phyloP scores from a whole-genome alignment of 2,888 invertebrate genomes.

The Melanchra persicariae region DNA sequence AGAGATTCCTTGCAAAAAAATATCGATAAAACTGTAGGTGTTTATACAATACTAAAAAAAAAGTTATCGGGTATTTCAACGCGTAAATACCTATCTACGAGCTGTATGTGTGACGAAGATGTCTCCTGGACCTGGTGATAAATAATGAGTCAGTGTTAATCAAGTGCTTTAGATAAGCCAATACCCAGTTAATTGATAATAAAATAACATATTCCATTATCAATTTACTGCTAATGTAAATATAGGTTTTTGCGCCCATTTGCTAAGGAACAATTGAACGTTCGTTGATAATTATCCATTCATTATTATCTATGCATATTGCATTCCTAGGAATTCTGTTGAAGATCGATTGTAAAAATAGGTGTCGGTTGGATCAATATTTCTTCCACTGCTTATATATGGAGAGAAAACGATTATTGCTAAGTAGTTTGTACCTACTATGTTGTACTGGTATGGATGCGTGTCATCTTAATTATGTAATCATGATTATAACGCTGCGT shows the following conservation, averaged over 20 bases:
- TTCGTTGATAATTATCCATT: constrained; percentile 21
- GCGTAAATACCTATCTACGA: constrained; percentile 15
- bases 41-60: constrained; percentile 4
- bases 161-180: constrained; percentile 69
- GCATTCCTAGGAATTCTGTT: constrained; percentile 5
- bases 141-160: constrained; percentile 73
- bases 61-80: constrained; percentile 15
- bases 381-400: constrained; percentile 30
- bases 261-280: constrained; percentile 30
- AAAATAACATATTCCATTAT: constrained; percentile 44
- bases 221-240: constrained; percentile 42
- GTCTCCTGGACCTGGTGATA: constrained; percentile 46
- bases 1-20: constrained; percentile 25
- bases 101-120: constrained; percentile 41
- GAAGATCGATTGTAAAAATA: constrained; percentile 19
- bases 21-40: constrained; percentile 31
- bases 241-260: constrained; percentile 46
- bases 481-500: constrained; percentile 47
- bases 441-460: constrained; percentile 22
- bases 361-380: constrained; percentile 20
- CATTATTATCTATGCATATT: constrained; percentile 17
- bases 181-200: constrained; percentile 66
- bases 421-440: constrained; percentile 32
- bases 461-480: constrained; percentile 48
- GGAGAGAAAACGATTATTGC: constrained; percentile 35